Percentiles rank a stretch among this genome's conserved stretches.
These are phyloP conservation scores for Meriones unguiculatus DNA, from an alignment of 2,113 vertebrate genomes.

Conservation along the genomic window DNA sequence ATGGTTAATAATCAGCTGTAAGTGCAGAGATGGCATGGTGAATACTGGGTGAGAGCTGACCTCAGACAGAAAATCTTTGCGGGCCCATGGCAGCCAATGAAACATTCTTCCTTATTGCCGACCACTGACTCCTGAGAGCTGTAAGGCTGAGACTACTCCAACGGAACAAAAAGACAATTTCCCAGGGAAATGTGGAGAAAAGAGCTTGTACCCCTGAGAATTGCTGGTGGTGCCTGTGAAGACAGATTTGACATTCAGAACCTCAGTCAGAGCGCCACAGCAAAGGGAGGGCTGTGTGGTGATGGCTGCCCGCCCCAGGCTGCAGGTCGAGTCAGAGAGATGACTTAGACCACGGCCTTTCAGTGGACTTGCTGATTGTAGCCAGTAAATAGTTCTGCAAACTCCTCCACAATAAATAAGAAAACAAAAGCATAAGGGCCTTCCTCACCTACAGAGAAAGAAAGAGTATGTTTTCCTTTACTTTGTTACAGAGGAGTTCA, in stretches of 20 bases:
- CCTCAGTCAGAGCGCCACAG: neutral
- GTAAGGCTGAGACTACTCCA: neutral
- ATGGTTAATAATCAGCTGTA: constrained; percentile 88
- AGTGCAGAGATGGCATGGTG: constrained; percentile 82
- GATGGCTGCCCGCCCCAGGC: neutral
- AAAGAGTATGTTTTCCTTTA: neutral
- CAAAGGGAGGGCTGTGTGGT: neutral
- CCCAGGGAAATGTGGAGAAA: constrained; percentile 32
- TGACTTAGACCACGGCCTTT: neutral
- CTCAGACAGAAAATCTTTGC: constrained; percentile 84
- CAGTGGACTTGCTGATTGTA: neutral
- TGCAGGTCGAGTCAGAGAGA: neutral
- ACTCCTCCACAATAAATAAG: neutral
- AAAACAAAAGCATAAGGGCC: neutral
- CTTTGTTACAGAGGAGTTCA: constrained; percentile 12
- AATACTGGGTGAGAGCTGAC: constrained; percentile 81
- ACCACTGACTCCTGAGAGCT: constrained; percentile 67
- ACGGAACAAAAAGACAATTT: neutral
- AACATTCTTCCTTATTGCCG: constrained; percentile 79
- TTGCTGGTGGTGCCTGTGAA: constrained; percentile 1
- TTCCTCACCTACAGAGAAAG: neutral
- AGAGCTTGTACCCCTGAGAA: neutral
- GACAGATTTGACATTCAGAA: constrained; percentile 58
- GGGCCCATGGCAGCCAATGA: constrained; percentile 81
- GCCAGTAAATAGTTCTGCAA: constrained; percentile 6